Percentiles rank a stretch among this genome's conserved stretches.
These are phyloP conservation scores for Botrylloides violaceus DNA, from an alignment of 23 tunicate species.

Conservation along the genomic window DNA sequence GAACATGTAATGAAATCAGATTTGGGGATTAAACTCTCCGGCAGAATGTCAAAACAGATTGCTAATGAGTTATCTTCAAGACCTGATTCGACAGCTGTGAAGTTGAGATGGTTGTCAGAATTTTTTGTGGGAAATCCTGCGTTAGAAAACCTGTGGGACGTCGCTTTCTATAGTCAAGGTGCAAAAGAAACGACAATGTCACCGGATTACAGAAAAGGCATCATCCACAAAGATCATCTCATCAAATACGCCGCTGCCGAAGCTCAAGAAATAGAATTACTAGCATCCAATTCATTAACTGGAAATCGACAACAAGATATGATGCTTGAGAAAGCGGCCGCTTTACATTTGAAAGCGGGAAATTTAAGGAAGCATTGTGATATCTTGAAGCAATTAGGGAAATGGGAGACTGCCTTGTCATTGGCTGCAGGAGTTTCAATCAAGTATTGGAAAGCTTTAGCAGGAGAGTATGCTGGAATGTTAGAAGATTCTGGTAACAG, in stretches of 20 bases:
- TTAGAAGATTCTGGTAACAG: slow-evolving; percentile 28
- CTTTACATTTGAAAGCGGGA: slow-evolving; percentile 48
- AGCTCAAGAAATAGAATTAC: slow-evolving; percentile 46
- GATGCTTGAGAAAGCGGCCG: slow-evolving; percentile 40
- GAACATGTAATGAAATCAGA: slow-evolving; percentile 10
- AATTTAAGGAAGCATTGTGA: slow-evolving; percentile 66
- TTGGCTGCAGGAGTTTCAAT: slow-evolving; percentile 84
- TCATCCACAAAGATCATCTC: slow-evolving; percentile 68
- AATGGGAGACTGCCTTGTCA: slow-evolving; percentile 78
- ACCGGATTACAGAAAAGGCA: slow-evolving; percentile 46
- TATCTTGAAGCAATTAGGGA: slow-evolving; percentile 44
- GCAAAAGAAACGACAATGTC: slow-evolving; percentile 52
- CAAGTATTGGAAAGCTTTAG: slow-evolving; percentile 42
- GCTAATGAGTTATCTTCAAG: slow-evolving; percentile 24
- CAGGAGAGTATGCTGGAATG: slow-evolving; percentile 41
- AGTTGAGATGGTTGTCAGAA: slow-evolving; percentile 78
- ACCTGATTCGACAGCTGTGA: slow-evolving; percentile 20
- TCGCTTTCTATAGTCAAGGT: slow-evolving; percentile 48
- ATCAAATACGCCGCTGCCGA: slow-evolving; percentile 74
- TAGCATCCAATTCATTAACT: slow-evolving; percentile 4
- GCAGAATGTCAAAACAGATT: slow-evolving; percentile 61
- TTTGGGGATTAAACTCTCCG: slow-evolving; percentile 36
- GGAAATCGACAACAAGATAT: slow-evolving; percentile 36
- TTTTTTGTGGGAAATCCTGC: slow-evolving; percentile 49
- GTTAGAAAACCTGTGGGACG: slow-evolving; percentile 76